Evolutionary conservation across 2,113 vertebrate species (phyloP).

Genomic region (Prochilodus magdalenae): DNA sequence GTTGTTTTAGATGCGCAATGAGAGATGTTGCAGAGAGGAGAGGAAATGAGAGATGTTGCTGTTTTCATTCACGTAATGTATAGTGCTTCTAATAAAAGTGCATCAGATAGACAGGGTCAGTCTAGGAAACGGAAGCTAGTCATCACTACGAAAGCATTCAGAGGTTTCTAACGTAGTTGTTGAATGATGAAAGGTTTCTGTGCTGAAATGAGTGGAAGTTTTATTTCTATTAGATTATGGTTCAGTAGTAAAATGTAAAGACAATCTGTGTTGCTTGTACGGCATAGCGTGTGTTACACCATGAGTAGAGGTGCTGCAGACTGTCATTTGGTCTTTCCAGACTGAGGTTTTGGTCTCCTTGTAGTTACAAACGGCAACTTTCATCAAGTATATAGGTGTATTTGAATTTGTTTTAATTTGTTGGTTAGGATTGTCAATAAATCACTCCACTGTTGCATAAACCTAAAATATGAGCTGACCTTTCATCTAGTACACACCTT

Average conservation of each 20-base stretch:
- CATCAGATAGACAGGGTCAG: not conserved
- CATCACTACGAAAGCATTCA: not conserved
- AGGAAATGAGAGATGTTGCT: too few species aligned
- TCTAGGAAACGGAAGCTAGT: too few species aligned
- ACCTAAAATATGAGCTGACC: constrained; percentile 2
- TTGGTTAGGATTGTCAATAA: not conserved
- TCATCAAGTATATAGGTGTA: not conserved
- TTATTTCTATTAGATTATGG: not conserved
- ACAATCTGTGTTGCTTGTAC: not conserved
- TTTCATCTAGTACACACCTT: not conserved
- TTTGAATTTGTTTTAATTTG: not conserved
- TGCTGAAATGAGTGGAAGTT: not conserved
- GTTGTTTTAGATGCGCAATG: not conserved
- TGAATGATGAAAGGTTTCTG: not conserved
- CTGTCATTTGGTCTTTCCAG: too few species aligned
- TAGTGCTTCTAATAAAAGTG: not conserved
- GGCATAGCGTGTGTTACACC: not conserved
- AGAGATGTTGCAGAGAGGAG: not conserved
- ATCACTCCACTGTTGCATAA: not conserved
- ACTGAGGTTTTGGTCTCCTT: not conserved
- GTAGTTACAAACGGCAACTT: not conserved
- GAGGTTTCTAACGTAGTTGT: not conserved
- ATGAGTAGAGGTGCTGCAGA: not conserved
- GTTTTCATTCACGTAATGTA: too few species aligned
- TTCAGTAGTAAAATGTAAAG: not conserved